A percentile compares a stretch with the other conserved stretches of the same genome.
Evolutionary conservation across 2,797 vertebrate genomes (phyloP).

Genomic region (Silurus lanzhouensis): DNA sequence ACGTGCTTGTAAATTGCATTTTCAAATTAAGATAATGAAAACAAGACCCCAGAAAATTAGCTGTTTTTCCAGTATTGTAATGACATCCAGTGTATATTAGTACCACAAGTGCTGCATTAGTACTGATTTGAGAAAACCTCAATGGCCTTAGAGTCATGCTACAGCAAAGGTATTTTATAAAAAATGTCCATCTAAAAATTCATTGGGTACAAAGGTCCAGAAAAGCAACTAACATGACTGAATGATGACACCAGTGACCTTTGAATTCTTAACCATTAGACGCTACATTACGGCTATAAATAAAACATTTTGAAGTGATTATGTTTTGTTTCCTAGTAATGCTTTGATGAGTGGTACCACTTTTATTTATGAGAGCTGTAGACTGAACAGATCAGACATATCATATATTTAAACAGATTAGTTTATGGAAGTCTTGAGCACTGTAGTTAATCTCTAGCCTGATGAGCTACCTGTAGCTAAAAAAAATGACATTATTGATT

Average conservation of each 20-base stretch:
- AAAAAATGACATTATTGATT: neutral
- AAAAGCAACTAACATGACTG: neutral
- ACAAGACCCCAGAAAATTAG: neutral
- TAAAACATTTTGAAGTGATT: neutral
- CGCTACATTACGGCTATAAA: neutral
- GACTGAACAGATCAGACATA: neutral
- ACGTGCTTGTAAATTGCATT: slow-evolving; percentile 9
- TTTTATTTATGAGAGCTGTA: neutral
- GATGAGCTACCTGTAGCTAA: neutral
- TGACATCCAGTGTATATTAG: neutral
- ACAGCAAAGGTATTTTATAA: neutral
- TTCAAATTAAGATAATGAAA: slow-evolving; percentile 20
- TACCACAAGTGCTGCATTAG: neutral
- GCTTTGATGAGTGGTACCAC: neutral
- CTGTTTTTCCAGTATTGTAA: neutral
- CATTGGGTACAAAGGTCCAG: neutral
- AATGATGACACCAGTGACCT: neutral
- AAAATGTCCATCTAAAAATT: neutral
- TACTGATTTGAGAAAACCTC: slow-evolving; percentile 10
- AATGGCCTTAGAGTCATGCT: neutral
- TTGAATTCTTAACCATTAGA: neutral
- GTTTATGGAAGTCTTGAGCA: neutral
- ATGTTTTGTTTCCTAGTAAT: neutral
- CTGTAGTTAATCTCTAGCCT: neutral
- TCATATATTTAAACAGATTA: neutral